phyloP scores from a whole-genome alignment of 2,888 invertebrate species.

The Crematogaster levior region DNA sequence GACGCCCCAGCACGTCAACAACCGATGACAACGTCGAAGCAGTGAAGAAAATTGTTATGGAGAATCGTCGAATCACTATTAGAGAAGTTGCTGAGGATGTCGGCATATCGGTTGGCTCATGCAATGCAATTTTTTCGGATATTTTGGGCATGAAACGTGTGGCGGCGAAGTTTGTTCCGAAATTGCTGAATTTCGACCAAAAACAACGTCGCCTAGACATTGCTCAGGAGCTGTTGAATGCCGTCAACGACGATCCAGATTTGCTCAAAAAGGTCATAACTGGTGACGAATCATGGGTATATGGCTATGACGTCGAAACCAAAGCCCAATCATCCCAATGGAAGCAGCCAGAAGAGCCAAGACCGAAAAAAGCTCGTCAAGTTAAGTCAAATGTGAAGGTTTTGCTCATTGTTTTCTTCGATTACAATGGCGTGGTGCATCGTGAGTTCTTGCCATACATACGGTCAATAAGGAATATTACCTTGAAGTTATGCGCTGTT shows the following conservation, averaged over 20 bases:
- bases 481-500: too few species aligned
- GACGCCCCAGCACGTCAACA: too few species aligned
- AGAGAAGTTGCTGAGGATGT: too few species aligned
- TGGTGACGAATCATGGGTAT: conserved; percentile 20
- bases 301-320: background rate
- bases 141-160: too few species aligned
- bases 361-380: conserved; percentile 10
- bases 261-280: conserved; percentile 5
- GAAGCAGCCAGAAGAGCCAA: background rate
- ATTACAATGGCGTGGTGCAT: background rate
- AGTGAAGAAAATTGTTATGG: too few species aligned
- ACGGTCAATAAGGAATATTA: conserved; percentile 2
- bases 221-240: background rate
- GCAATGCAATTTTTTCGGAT: background rate
- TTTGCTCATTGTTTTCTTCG: background rate
- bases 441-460: background rate
- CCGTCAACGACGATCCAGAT: background rate
- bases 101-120: background rate
- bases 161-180: conserved; percentile 14
- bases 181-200: conserved; percentile 17
- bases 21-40: too few species aligned
- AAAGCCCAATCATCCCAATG: too few species aligned
- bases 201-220: background rate
- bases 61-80: too few species aligned
- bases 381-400: background rate